Evolutionary conservation across 2,797 vertebrate species (phyloP).

Genomic region (Apodemus agrarius): DNA sequence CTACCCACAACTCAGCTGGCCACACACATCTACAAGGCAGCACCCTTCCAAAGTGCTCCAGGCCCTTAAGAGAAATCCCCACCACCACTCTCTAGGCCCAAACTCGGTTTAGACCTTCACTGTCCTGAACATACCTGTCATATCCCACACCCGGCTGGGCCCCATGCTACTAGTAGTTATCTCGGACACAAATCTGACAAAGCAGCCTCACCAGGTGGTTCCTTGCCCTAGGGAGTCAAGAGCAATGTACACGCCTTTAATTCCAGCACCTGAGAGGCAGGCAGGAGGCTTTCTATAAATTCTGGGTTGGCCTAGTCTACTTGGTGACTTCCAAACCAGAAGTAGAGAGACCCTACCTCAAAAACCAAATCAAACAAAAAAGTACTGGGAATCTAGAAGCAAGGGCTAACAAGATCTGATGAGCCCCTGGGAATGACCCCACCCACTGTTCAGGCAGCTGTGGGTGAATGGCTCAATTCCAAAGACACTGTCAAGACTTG

Average conservation of each 20-base stretch:
- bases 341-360: background rate
- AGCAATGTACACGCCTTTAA: background rate
- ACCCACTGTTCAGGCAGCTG: background rate
- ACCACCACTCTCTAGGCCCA: background rate
- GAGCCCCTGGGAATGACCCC: background rate
- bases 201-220: background rate
- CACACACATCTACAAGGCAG: background rate
- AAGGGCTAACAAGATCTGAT: background rate
- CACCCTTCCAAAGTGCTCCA: background rate
- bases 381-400: background rate
- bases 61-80: background rate
- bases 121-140: background rate
- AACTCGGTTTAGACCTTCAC: background rate
- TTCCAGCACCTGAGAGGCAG: background rate
- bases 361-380: background rate
- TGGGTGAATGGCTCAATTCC: background rate
- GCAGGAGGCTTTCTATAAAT: no score
- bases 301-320: background rate
- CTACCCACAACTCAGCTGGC: background rate
- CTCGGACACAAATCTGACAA: background rate
- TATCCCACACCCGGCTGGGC: background rate
- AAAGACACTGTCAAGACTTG: background rate
- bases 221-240: background rate
- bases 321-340: background rate
- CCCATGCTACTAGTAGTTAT: background rate